phyloP scores from a whole-genome alignment of 2,888 invertebrate species.

The Drosophila aldrichi region DNA sequence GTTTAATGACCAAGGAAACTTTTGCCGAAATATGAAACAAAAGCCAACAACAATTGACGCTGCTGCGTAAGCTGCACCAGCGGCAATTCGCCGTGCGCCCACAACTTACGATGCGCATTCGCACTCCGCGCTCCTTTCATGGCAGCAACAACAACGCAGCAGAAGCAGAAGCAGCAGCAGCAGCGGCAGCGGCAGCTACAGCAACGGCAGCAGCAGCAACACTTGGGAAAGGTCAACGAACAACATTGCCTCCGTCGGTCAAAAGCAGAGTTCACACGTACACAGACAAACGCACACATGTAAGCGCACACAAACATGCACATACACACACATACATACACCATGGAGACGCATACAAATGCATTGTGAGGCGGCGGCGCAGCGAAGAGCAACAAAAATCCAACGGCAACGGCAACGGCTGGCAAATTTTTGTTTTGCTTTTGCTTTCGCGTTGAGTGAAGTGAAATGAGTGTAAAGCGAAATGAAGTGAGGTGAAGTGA shows the following conservation, averaged over 20 bases:
- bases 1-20: conserved; percentile 79
- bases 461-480: conserved; percentile 61
- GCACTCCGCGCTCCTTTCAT: conserved; percentile 67
- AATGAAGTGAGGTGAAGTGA: conserved; percentile 30
- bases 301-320: conserved; percentile 39
- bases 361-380: conserved; percentile 41
- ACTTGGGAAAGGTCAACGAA: conserved; percentile 79
- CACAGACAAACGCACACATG: conserved; percentile 43
- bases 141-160: conserved; percentile 54
- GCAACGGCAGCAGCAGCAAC: conserved; percentile 55
- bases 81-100: conserved; percentile 33
- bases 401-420: conserved; percentile 48
- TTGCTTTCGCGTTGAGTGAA: conserved; percentile 75
- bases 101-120: conserved; percentile 56
- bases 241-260: conserved; percentile 80
- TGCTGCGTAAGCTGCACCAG: conserved; percentile 34
- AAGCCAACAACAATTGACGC: conserved; percentile 48
- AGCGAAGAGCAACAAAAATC: conserved; percentile 58
- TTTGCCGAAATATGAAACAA: conserved; percentile 76
- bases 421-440: conserved; percentile 72
- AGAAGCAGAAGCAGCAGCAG: background rate
- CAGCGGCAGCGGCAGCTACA: conserved; percentile 19
- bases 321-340: conserved; percentile 37
- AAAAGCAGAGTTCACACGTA: conserved; percentile 79
- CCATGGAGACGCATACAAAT: conserved; percentile 32